A percentile compares a stretch with the other conserved stretches of the same genome.
These are phyloP conservation scores for Malachius bipustulatus DNA, from an alignment of 2,888 invertebrate species.

Conservation along the genomic window DNA sequence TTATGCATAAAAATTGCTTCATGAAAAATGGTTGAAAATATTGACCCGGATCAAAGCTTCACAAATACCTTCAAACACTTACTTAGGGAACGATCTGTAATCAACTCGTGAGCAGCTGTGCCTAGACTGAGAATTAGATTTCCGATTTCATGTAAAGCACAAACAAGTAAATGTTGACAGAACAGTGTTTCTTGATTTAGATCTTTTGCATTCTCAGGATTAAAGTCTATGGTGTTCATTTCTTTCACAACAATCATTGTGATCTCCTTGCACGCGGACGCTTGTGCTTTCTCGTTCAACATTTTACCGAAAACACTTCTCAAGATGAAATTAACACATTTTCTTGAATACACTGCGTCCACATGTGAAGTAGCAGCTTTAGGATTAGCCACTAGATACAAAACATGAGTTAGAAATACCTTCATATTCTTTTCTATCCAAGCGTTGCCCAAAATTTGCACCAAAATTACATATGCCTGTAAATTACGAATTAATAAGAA, in stretches of 20 bases:
- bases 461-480: slow-evolving; percentile 91
- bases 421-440: slow-evolving; percentile 92
- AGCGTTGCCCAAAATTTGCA: slow-evolving; percentile 82
- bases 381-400: slow-evolving; percentile 90
- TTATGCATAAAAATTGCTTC: no score
- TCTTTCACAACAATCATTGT: slow-evolving; percentile 84
- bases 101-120: slow-evolving; percentile 85
- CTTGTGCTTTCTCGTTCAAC: slow-evolving; percentile 94
- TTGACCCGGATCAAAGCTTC: no score
- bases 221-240: slow-evolving; percentile 90
- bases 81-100: slow-evolving; percentile 79
- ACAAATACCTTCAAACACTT: slow-evolving; percentile 30
- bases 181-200: slow-evolving; percentile 82
- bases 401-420: slow-evolving; percentile 73
- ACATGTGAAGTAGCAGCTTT: slow-evolving; percentile 94
- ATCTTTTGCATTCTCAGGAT: slow-evolving; percentile 85
- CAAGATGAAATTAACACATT: slow-evolving; percentile 92
- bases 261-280: slow-evolving; percentile 89
- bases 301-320: slow-evolving; percentile 85
- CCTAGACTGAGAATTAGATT: slow-evolving; percentile 81
- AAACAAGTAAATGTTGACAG: slow-evolving; percentile 83
- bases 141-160: slow-evolving; percentile 89
- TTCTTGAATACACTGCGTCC: slow-evolving; percentile 93
- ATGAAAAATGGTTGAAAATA: no score
- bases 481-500: slow-evolving; percentile 21